phyloP scores from a whole-genome alignment of 2,888 invertebrate species.

The Adineta ricciae region DNA sequence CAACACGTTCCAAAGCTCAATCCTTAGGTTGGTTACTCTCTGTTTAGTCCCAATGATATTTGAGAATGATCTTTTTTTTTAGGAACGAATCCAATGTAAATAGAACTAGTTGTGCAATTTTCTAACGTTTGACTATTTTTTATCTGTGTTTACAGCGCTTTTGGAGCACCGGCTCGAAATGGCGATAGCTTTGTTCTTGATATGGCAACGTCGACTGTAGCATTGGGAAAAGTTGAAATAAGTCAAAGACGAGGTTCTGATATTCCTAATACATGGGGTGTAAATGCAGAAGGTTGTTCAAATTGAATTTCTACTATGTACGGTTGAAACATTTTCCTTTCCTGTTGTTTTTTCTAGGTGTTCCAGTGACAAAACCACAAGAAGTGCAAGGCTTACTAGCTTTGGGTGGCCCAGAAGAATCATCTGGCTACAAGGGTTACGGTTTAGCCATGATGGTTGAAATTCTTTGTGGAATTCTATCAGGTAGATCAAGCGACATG shows the following conservation, averaged over 20 bases:
- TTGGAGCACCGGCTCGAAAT: conserved; percentile 66
- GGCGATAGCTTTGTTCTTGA: conserved; percentile 72
- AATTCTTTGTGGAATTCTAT: conserved; percentile 69
- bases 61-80: neutral
- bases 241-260: conserved; percentile 64
- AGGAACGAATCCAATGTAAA: conserved; percentile 16
- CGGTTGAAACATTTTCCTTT: too few species aligned
- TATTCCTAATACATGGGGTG: conserved; percentile 77
- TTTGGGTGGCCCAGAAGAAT: conserved; percentile 51
- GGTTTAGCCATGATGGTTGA: conserved; percentile 70
- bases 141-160: conserved; percentile 43
- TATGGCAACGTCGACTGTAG: conserved; percentile 88
- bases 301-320: too few species aligned
- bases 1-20: conserved; percentile 68
- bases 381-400: conserved; percentile 50
- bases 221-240: conserved; percentile 83
- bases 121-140: neutral
- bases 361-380: conserved; percentile 47
- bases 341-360: neutral
- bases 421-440: conserved; percentile 46
- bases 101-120: too few species aligned
- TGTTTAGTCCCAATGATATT: too few species aligned
- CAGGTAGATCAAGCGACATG: conserved; percentile 50
- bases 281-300: conserved; percentile 55
- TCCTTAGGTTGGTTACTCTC: conserved; percentile 63